phyloP scores from a whole-genome alignment of 2,797 vertebrate species.

The Channallabes apus region DNA sequence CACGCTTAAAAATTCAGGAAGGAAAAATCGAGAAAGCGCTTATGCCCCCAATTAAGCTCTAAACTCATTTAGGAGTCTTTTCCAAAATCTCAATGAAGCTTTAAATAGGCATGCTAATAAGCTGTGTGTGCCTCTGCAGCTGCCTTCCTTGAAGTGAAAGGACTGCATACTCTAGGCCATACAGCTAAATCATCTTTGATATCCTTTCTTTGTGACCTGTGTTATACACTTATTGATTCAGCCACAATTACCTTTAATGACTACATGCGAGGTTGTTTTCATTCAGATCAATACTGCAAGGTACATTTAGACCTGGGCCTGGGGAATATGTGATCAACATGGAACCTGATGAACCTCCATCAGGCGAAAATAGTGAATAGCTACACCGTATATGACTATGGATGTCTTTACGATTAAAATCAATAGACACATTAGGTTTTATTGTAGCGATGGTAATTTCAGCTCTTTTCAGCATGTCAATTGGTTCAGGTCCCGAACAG shows the following conservation, averaged over 20 bases:
- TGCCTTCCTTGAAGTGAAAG: conserved; percentile 37
- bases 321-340: conserved; percentile 38
- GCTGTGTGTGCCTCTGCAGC: conserved; percentile 22
- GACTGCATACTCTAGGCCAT: conserved; percentile 8
- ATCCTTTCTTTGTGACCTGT: conserved; percentile 45
- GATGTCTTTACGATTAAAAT: background rate
- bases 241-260: conserved; percentile 40
- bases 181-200: conserved; percentile 43
- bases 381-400: background rate
- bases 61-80: conserved; percentile 52
- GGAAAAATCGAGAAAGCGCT: conserved; percentile 27
- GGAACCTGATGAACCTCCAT: background rate
- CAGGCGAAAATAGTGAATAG: background rate
- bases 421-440: background rate
- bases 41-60: conserved; percentile 50
- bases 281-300: conserved; percentile 40
- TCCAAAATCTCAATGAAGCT: conserved; percentile 51
- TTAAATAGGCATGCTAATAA: conserved; percentile 51
- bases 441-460: background rate
- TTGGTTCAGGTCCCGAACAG: background rate
- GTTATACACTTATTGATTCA: conserved; percentile 45
- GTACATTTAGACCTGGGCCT: conserved; percentile 36
- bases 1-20: conserved; percentile 38
- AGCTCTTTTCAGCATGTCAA: background rate
- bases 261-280: conserved; percentile 47